Base-by-base conservation (phyloP, 92 coral and sea anemone species). In the Bergia puertoricense region DNA sequence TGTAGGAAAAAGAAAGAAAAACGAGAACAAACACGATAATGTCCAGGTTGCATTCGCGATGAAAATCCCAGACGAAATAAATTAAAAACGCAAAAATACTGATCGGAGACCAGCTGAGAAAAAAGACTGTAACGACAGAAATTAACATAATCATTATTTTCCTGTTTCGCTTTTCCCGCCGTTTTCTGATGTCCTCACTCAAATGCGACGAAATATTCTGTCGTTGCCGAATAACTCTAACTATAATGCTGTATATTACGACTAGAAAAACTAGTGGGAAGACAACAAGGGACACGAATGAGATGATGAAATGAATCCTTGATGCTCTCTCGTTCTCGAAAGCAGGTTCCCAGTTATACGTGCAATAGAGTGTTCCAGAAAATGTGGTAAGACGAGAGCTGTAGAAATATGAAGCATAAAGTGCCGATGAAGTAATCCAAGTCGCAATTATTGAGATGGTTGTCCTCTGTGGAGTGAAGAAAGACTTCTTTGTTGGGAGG, bases 61-160 rank as follows among this genome's bases (percentile, higher is more conserved):
- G 62, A 37, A 84, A 84, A 71, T 72, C 79, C 87, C 79, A 84
- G 36, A 71, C 66, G n/a, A 84, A 84, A 44, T 69, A 84, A 36
- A 84, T 0, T 48, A 84, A 30, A 72, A 84, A 84, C 9, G 46
- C 87, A 16, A 84, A 84, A 2, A 84, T 11, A 37, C 67, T 71
- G 67, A 84, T 9, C 14, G 87, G 87, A 1, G 87, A 72, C 87
- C 87, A 84, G 75, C 78, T 71, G 65, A 84, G 66, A 37, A 84
- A 71, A 84, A 84, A 84, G 0, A 84, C 79, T 10, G 79, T 20
- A 15, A 84, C 87, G 14, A 48, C 67, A 40, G 44, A 5, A 69
- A 46, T 13, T 48, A 72, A 72, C 87, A 69, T 71, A 18, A 71
- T n/a, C 30, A 84, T 84, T 45, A 84, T 72, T 72, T 72, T 84